Percentiles rank a stretch among this genome's conserved stretches.
Conservation (phyloP, 2,113 vertebrate species). For the Arenaria interpres region DNA sequence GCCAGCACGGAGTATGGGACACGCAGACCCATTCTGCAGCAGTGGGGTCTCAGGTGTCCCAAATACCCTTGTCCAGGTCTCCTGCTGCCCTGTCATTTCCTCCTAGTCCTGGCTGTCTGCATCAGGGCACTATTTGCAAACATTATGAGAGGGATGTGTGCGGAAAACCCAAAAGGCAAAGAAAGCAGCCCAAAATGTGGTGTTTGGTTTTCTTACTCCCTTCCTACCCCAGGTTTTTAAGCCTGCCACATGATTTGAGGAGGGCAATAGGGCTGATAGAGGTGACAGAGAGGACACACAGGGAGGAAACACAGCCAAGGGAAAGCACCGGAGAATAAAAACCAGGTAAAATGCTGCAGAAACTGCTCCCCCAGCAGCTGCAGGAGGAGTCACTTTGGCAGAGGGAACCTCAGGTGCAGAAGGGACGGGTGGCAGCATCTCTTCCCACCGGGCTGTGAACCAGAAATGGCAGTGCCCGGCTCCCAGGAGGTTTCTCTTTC, state of each 20-base stretch:
- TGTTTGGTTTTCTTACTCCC: background rate
- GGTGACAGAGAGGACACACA: no score
- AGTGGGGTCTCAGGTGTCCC: background rate
- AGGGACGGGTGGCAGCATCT: background rate
- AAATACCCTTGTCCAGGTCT: background rate
- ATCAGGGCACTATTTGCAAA: background rate
- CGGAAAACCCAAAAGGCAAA: background rate
- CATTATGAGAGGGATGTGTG: background rate
- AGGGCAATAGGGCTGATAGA: background rate
- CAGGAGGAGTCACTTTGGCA: background rate
- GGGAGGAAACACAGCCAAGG: background rate
- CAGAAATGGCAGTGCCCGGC: background rate
- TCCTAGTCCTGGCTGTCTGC: background rate
- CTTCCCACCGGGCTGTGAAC: rapidly evolving
- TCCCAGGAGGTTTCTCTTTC: background rate
- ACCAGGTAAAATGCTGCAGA: background rate
- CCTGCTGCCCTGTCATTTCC: background rate
- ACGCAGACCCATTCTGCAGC: background rate
- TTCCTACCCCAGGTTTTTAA: background rate
- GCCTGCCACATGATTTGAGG: background rate
- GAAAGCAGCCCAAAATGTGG: background rate
- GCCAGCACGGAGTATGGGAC: rapidly evolving
- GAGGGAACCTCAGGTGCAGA: background rate
- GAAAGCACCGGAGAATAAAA: background rate
- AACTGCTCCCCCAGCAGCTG: background rate